Conservation (phyloP, 2,797 vertebrate species). For the Cyprinodon diabolis region DNA sequence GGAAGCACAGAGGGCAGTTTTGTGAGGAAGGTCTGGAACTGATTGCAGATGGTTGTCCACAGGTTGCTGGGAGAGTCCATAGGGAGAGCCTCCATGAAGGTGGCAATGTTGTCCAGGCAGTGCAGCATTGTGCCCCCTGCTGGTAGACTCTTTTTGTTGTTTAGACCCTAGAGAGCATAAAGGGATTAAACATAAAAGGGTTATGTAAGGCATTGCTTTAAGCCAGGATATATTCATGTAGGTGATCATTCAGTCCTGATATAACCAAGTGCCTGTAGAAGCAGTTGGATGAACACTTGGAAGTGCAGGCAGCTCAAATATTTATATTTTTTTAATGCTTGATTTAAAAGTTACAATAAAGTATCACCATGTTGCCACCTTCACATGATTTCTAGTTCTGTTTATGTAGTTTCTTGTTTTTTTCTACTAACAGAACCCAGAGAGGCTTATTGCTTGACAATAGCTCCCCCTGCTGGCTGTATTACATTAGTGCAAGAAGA, state of each 20-base stretch:
- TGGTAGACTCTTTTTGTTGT: slow-evolving; percentile 98
- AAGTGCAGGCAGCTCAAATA: slow-evolving; percentile 36
- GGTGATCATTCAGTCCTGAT: slow-evolving; percentile 62
- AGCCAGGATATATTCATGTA: slow-evolving; percentile 60
- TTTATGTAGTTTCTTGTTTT: slow-evolving; percentile 42
- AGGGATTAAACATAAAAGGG: slow-evolving; percentile 52
- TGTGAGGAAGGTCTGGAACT: slow-evolving; percentile 97
- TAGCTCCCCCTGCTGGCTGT: slow-evolving; percentile 76
- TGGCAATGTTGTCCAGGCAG: slow-evolving; percentile 97
- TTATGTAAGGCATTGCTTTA: slow-evolving; percentile 66
- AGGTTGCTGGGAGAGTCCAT: slow-evolving; percentile 99
- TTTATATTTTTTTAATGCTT: slow-evolving; percentile 37
- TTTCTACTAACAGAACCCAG: slow-evolving; percentile 22
- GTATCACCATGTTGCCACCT: slow-evolving; percentile 28
- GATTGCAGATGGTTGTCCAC: slow-evolving; percentile 98
- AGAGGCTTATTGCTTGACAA: slow-evolving; percentile 56
- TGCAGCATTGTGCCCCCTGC: slow-evolving; percentile 96
- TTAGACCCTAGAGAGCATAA: slow-evolving; percentile 87
- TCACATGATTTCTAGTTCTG: slow-evolving; percentile 41
- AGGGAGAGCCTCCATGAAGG: slow-evolving; percentile 98
- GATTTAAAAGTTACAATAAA: slow-evolving; percentile 42
- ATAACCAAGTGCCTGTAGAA: slow-evolving; percentile 44
- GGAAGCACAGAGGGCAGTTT: slow-evolving; percentile 96
- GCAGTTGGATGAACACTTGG: slow-evolving; percentile 22
- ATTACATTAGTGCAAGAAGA: slow-evolving; percentile 1